These are phyloP conservation scores for Macropus fuliginosus DNA, from an alignment of 2,797 vertebrate species.

Conservation along the genomic window DNA sequence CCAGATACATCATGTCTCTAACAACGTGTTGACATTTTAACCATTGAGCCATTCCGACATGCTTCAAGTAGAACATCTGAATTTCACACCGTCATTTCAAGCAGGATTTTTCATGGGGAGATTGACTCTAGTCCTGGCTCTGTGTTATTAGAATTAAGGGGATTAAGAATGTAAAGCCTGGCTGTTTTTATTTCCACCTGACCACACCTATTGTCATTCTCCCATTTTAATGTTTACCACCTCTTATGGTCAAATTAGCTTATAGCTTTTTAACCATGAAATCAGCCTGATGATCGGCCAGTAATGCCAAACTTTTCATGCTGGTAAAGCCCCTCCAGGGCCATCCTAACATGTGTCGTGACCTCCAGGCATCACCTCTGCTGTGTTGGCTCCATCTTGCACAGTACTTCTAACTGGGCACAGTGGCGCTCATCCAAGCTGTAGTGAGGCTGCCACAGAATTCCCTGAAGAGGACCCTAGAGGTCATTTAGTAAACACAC, in stretches of 20 bases:
- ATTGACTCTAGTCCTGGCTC: slow-evolving; percentile 84
- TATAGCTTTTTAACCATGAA: slow-evolving; percentile 13
- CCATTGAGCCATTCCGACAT: slow-evolving; percentile 87
- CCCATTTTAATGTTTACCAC: slow-evolving; percentile 62
- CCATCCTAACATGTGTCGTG: neutral
- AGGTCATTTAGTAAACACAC: neutral
- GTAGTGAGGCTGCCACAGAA: neutral
- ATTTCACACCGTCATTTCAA: slow-evolving; percentile 82
- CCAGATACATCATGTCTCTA: slow-evolving; percentile 83
- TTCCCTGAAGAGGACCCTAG: neutral
- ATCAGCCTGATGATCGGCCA: neutral
- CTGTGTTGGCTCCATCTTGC: neutral
- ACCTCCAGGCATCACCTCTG: neutral
- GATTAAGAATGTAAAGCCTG: slow-evolving; percentile 75
- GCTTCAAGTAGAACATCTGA: slow-evolving; percentile 79
- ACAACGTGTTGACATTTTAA: slow-evolving; percentile 87
- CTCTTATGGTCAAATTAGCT: slow-evolving; percentile 60
- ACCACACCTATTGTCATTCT: slow-evolving; percentile 51
- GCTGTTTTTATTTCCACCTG: slow-evolving; percentile 73
- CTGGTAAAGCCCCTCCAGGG: neutral
- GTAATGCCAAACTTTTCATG: neutral
- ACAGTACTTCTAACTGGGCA: neutral
- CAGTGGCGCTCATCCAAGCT: neutral
- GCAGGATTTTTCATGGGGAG: slow-evolving; percentile 84
- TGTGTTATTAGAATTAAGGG: slow-evolving; percentile 75